phyloP scores from a whole-genome alignment of 1,140 invertebrate species.

The Scaptomyza pallida region DNA sequence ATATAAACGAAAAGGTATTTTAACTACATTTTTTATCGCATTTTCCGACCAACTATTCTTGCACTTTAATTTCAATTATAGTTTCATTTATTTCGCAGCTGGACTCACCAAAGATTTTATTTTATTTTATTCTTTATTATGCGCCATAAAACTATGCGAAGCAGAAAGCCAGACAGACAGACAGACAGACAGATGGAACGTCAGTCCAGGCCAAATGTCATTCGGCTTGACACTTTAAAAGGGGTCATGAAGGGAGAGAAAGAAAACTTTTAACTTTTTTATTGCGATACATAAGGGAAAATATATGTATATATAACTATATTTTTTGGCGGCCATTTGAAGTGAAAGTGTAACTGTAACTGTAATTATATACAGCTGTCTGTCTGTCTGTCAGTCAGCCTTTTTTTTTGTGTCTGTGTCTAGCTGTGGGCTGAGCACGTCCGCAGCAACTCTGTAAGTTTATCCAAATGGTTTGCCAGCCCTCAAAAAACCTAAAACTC shows the following conservation, averaged over 20 bases:
- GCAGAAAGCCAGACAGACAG: neutral
- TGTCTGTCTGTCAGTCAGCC: slow-evolving; percentile 38
- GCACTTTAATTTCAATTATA: no score
- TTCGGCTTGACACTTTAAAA: slow-evolving; percentile 66
- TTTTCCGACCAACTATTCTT: neutral
- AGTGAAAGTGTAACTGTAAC: slow-evolving; percentile 79
- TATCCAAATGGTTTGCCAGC: slow-evolving; percentile 49
- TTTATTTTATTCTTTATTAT: slow-evolving; percentile 15
- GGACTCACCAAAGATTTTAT: slow-evolving; percentile 34
- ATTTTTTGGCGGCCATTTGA: slow-evolving; percentile 30
- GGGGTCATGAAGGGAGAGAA: slow-evolving; percentile 42
- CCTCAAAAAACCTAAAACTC: slow-evolving; percentile 17
- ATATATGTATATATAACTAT: neutral
- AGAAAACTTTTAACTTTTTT: slow-evolving; percentile 54
- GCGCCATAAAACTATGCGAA: slow-evolving; percentile 36
- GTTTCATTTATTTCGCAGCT: neutral
- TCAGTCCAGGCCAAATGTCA: slow-evolving; percentile 5
- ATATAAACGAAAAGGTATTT: no score
- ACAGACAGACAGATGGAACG: neutral
- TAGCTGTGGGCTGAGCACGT: slow-evolving; percentile 37
- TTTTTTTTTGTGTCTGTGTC: slow-evolving; percentile 20
- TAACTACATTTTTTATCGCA: no score
- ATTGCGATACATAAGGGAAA: slow-evolving; percentile 38
- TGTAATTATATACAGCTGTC: slow-evolving; percentile 77
- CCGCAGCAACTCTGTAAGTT: slow-evolving; percentile 50